These are phyloP conservation scores for Cladorhizidae sp. DNA, from an alignment of 37 sponge, comb jelly and placozoan species.

Conservation along the genomic window DNA sequence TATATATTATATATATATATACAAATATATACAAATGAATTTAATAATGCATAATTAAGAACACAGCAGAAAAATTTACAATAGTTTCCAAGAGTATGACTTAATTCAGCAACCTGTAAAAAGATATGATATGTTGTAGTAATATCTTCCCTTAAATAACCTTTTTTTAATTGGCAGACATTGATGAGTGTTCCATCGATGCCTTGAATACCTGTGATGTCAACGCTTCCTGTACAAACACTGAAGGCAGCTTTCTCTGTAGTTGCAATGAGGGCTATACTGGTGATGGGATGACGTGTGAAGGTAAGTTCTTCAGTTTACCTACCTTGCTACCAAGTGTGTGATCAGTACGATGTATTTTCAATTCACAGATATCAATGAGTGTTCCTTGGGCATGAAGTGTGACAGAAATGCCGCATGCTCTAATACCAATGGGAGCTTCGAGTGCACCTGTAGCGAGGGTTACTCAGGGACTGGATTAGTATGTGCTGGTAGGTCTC, in stretches of 20 bases:
- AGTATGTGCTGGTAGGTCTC: not conserved
- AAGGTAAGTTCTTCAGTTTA: not conserved
- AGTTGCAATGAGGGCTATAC: not conserved
- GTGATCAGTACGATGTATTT: no score
- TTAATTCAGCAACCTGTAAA: no score
- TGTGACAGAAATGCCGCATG: conserved; percentile 30
- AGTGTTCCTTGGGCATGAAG: conserved; percentile 1
- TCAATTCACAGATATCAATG: conserved; percentile 22
- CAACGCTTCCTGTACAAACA: not conserved
- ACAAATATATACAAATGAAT: no score
- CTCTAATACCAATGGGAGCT: conserved; percentile 37
- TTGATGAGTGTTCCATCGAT: conserved; percentile 14
- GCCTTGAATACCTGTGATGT: not conserved
- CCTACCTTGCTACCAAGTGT: no score
- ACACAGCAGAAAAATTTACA: no score
- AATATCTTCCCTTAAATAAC: no score
- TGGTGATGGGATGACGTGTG: not conserved
- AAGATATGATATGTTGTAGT: no score
- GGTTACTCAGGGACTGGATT: conserved; percentile 31
- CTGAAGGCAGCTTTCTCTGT: conserved; percentile 30
- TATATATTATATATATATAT: no score
- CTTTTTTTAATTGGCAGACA: conserved; percentile 14
- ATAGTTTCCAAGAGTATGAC: no score
- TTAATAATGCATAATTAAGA: no score
- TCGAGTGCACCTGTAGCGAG: conserved; percentile 28